Evolutionary conservation across 2,888 invertebrate species (phyloP).

Genomic region (Copidosoma aretas): DNA sequence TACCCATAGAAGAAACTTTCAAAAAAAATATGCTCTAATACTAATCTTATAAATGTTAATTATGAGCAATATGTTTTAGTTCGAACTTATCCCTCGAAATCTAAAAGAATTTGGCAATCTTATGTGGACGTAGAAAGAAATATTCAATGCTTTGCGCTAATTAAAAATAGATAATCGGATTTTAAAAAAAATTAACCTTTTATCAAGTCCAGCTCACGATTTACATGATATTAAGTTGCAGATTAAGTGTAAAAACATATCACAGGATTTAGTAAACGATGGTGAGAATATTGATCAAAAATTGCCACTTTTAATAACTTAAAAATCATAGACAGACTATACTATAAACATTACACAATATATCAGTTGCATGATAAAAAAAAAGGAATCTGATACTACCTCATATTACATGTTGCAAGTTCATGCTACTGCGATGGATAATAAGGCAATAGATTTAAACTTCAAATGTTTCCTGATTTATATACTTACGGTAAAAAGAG

Average conservation of each 20-base stretch:
- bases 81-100: conserved; percentile 50
- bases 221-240: background rate
- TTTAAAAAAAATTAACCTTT: conserved; percentile 47
- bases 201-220: conserved; percentile 32
- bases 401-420: conserved; percentile 47
- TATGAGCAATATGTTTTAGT: conserved; percentile 52
- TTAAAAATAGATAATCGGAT: conserved; percentile 49
- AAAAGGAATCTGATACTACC: conserved; percentile 40
- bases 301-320: conserved; percentile 25
- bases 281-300: background rate
- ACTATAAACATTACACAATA: conserved; percentile 38
- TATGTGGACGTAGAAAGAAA: conserved; percentile 51
- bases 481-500: conserved; percentile 42
- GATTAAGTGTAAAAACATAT: conserved; percentile 10
- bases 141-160: conserved; percentile 46
- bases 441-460: conserved; percentile 40
- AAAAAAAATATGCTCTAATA: conserved; percentile 49
- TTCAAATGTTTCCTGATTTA: conserved; percentile 46
- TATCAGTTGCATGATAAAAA: conserved; percentile 42
- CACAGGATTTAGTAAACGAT: conserved; percentile 5
- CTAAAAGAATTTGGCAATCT: conserved; percentile 48
- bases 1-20: conserved; percentile 53
- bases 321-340: conserved; percentile 32
- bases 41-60: conserved; percentile 46
- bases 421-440: conserved; percentile 41